Evolutionary conservation across 2,888 invertebrate genomes (phyloP).

Genomic region (Drosophila diplacantha): DNA sequence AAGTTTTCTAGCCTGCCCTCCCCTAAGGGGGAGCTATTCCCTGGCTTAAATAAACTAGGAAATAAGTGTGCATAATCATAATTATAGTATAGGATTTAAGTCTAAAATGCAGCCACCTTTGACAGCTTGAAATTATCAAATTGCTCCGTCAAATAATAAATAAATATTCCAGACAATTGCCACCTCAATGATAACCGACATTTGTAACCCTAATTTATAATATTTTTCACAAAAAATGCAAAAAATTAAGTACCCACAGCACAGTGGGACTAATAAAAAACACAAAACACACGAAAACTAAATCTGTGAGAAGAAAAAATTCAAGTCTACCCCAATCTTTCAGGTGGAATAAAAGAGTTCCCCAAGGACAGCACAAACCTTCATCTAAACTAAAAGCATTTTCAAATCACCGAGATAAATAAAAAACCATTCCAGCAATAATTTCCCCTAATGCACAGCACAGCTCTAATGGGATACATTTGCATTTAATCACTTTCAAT

Average conservation of each 20-base stretch:
- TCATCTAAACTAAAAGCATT: constrained; percentile 16
- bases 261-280: not conserved
- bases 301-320: not conserved
- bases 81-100: too few relatives aligned
- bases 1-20: not conserved
- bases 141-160: not conserved
- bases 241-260: not conserved
- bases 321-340: constrained; percentile 1
- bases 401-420: constrained; percentile 26
- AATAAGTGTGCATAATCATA: not conserved
- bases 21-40: not conserved
- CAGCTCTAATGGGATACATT: constrained; percentile 40
- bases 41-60: not conserved
- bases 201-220: not conserved
- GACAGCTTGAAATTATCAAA: not conserved
- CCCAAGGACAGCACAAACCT: constrained; percentile 2
- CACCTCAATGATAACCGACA: not conserved
- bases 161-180: not conserved
- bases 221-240: not conserved
- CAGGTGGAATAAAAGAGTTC: constrained; percentile 9
- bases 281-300: not conserved
- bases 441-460: constrained; percentile 21
- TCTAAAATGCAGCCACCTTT: not conserved
- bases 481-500: constrained; percentile 48
- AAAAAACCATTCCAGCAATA: constrained; percentile 24